A percentile compares a stretch with the other conserved stretches of the same genome.
These are phyloP conservation scores for Plutella xylostella DNA, from an alignment of 2,888 invertebrate genomes.

Conservation along the genomic window DNA sequence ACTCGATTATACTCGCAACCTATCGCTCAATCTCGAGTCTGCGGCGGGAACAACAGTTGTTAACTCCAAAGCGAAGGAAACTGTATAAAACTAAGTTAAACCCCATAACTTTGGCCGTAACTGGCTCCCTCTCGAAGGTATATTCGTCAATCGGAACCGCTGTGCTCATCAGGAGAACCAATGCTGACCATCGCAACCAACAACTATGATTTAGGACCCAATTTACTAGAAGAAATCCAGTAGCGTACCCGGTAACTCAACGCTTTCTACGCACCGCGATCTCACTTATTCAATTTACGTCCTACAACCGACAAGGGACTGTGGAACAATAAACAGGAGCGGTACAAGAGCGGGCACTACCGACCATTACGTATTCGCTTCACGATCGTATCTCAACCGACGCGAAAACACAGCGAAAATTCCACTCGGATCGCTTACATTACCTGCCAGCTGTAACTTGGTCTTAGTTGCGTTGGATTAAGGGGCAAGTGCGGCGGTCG, in stretches of 20 bases:
- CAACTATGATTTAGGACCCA: conserved; percentile 33
- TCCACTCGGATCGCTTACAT: background rate
- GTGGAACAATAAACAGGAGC: conserved; percentile 44
- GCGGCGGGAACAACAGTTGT: too few species aligned
- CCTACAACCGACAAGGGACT: conserved; percentile 29
- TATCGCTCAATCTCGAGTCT: too few species aligned
- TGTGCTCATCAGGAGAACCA: too few species aligned
- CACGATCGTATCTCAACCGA: conserved; percentile 40
- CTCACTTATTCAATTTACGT: conserved; percentile 51
- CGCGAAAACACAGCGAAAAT: conserved; percentile 4
- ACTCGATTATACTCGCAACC: too few species aligned
- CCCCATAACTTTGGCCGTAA: too few species aligned
- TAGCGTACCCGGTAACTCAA: conserved; percentile 3
- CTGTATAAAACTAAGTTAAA: too few species aligned
- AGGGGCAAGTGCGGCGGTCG: background rate
- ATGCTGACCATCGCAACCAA: too few species aligned
- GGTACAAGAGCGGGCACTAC: conserved; percentile 58
- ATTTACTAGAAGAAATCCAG: conserved; percentile 23
- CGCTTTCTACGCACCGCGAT: conserved; percentile 24
- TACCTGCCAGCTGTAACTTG: background rate
- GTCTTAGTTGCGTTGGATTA: background rate
- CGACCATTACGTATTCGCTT: conserved; percentile 60
- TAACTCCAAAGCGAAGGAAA: too few species aligned
- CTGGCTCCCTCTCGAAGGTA: too few species aligned
- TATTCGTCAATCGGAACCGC: too few species aligned